phyloP scores from a whole-genome alignment of 2,888 invertebrate species.

The Hartigia nigra region DNA sequence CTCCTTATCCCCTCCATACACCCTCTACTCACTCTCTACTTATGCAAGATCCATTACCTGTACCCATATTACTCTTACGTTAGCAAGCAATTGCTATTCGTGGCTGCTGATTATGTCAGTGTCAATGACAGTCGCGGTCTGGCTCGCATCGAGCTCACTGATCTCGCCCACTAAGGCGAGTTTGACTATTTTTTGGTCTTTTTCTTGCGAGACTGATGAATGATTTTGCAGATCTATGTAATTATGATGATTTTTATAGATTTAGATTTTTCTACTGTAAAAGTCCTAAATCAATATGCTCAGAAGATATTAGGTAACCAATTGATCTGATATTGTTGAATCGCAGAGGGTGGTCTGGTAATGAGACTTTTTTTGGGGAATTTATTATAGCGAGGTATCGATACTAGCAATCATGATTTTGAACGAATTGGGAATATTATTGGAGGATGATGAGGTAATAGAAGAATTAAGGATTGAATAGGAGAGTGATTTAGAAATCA shows the following conservation, averaged over 20 bases:
- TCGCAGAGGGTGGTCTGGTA: background rate
- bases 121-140: constrained; percentile 54
- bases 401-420: background rate
- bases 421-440: background rate
- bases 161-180: background rate
- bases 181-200: background rate
- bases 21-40: constrained; percentile 26
- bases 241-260: background rate
- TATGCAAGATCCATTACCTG: constrained; percentile 43
- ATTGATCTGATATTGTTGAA: background rate
- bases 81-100: constrained; percentile 26
- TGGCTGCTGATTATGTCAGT: constrained; percentile 54
- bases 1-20: constrained; percentile 25
- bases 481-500: background rate
- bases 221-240: background rate
- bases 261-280: background rate
- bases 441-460: background rate
- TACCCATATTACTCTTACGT: constrained; percentile 47
- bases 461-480: background rate
- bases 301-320: background rate
- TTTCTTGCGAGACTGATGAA: constrained; percentile 34
- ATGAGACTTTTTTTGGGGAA: background rate
- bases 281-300: background rate
- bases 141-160: background rate
- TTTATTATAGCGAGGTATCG: background rate